Evolutionary conservation across 2,888 invertebrate species (phyloP), one percentile per base, ranked within the genome.

Genomic region (Heterodera filipjevi): DNA sequence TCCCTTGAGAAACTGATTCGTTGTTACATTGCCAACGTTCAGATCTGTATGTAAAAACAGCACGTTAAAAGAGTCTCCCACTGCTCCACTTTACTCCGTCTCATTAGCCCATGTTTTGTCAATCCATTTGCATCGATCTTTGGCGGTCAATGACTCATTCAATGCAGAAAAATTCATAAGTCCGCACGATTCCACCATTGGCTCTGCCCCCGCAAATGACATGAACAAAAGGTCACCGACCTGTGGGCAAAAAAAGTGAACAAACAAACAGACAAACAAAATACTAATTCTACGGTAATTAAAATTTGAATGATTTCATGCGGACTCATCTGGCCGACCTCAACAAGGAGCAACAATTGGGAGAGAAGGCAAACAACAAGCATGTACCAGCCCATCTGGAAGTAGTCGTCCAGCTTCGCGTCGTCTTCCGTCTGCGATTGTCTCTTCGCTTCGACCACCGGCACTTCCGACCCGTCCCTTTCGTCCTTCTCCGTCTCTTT

Each of bases 221-320:
- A 84, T 84, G 75, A 71, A 46, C 77, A 81, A 68, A 85, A 85
- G 81, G 59, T 83, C 83, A n/a, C 82, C 81, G 12, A 82, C 44
- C 66, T 81, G 81, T 8, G 66, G 66, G 66, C n/a, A n/a, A n/a
- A n/a, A n/a, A n/a, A n/a, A n/a, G n/a, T n/a, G n/a, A n/a, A n/a
- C n/a, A n/a, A n/a, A n/a, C n/a, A n/a, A n/a, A n/a, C n/a, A n/a
- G n/a, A n/a, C n/a, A n/a, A 32, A 66, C 16, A 35, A 35, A 68
- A 68, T 19, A 1, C 33, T 22, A 49, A 49, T 10, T 5, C 12
- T 44, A 12, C 12, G 5, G 49, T 14, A 19, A 49, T 49, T 6
- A 49, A 49, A 49, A 19, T 19, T 19, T 49, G 16, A 16, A 49
- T 12, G 49, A 49, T 3, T 39, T 39, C 10, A 16, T 12, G 33